Percentiles rank a stretch among this genome's conserved stretches.
These are phyloP conservation scores for Lochmaea crataegi DNA, from an alignment of 2,888 invertebrate genomes.

Conservation along the genomic window DNA sequence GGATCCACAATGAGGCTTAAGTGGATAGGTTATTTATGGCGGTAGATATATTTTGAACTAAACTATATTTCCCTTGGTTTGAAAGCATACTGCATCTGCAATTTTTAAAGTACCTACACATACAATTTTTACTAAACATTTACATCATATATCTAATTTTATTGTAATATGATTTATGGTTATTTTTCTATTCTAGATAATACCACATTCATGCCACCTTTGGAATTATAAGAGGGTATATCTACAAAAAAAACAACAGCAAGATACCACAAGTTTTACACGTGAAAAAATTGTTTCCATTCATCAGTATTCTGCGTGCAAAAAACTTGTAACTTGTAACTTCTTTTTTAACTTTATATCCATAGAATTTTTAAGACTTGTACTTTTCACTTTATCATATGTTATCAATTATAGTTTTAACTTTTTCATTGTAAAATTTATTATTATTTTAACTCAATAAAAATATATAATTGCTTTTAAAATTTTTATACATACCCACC, in stretches of 20 bases:
- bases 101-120: no score
- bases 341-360: no score
- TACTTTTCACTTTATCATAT: no score
- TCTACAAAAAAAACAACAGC: not conserved
- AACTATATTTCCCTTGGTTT: no score
- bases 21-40: no score
- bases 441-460: not conserved
- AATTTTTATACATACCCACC: no score
- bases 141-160: not conserved
- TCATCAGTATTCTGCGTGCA: not conserved
- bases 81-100: no score
- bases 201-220: not conserved
- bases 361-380: no score
- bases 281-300: not conserved
- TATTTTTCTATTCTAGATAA: slow-evolving; percentile 2
- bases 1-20: no score
- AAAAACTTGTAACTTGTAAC: no score
- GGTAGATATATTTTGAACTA: no score
- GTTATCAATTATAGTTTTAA: not conserved
- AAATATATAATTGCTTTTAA: not conserved
- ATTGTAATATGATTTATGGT: not conserved
- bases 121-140: no score
- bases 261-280: not conserved
- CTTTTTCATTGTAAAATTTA: not conserved
- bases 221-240: not conserved